phyloP scores from a whole-genome alignment of 2,797 vertebrate genomes.

The Pseudotriccus pelzelni region DNA sequence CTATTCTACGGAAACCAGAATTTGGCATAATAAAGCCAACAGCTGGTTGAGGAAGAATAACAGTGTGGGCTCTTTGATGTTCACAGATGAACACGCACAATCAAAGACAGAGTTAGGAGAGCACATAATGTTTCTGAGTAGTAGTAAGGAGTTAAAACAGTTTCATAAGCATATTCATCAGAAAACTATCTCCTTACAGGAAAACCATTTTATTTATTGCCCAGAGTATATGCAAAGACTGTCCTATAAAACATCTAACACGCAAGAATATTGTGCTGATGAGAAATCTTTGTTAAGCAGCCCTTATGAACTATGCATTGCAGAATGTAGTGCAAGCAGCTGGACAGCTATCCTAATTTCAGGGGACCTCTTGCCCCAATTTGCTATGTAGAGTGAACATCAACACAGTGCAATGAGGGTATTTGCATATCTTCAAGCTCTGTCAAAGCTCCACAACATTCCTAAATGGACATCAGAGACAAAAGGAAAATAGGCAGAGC shows the following conservation, averaged over 20 bases:
- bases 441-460: background rate
- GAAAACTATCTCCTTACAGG: background rate
- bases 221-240: background rate
- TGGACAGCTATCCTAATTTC: background rate
- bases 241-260: background rate
- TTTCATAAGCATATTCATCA: background rate
- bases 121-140: background rate
- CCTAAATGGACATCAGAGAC: background rate
- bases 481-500: background rate
- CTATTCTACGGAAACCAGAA: background rate
- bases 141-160: background rate
- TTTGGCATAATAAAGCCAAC: constrained; percentile 9
- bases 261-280: background rate
- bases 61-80: background rate
- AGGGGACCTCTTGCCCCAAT: background rate
- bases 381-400: background rate
- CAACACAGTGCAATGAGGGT: background rate
- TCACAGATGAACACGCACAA: background rate
- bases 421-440: background rate
- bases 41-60: background rate
- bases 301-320: background rate
- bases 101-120: background rate
- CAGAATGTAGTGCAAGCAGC: background rate
- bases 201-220: background rate
- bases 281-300: background rate